A percentile compares a stretch with the other conserved stretches of the same genome.
Evolutionary conservation across 2,113 vertebrate species (phyloP).

Genomic region (Microtus montanus): DNA sequence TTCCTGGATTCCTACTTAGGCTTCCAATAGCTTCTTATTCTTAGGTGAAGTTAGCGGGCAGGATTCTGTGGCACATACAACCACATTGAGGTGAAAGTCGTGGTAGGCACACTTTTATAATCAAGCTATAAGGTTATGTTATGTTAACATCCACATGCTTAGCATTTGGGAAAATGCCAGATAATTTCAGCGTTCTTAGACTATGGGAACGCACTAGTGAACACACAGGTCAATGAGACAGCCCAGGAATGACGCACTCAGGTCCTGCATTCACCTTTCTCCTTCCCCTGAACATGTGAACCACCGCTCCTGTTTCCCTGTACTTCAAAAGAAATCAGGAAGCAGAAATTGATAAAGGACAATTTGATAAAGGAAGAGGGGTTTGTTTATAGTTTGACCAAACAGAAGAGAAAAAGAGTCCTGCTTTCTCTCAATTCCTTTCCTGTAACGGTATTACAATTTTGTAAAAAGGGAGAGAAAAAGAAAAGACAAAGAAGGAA

Average conservation of each 20-base stretch:
- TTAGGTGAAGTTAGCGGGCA: neutral
- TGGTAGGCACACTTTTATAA: neutral
- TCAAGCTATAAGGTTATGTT: neutral
- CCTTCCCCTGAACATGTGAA: neutral
- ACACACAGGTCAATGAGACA: neutral
- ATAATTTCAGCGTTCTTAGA: neutral
- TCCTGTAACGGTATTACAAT: neutral
- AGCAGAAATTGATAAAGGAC: neutral
- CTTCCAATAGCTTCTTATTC: neutral
- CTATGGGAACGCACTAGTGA: neutral
- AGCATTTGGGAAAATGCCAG: neutral
- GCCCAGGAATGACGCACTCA: neutral
- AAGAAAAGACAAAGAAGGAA: neutral
- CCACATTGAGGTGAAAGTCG: constrained; percentile 8
- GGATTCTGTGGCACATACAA: neutral
- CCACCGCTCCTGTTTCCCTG: neutral
- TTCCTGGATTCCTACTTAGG: neutral
- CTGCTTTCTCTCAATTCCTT: neutral
- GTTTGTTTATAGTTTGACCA: neutral
- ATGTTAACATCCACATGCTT: neutral
- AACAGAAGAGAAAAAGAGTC: neutral
- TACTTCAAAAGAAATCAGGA: neutral
- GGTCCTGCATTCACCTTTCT: neutral
- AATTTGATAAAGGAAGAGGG: neutral
- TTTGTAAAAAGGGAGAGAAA: no score